Evolutionary conservation across 1,140 invertebrate species (phyloP).

Genomic region (Notospermus geniculatus): DNA sequence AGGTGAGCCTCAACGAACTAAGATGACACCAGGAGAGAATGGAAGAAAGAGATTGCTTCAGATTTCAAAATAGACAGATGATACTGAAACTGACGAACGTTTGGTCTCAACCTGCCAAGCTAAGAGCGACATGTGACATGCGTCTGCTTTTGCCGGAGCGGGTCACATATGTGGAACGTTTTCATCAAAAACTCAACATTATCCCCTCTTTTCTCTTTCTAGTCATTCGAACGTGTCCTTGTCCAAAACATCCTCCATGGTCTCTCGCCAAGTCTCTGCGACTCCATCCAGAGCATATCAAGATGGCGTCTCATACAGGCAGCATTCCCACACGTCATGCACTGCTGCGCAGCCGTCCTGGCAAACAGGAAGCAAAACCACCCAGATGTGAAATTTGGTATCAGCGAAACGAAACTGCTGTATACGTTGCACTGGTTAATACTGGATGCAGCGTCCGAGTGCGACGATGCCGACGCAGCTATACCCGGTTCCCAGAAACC

Average conservation of each 20-base stretch:
- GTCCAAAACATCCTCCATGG: constrained; percentile 98
- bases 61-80: no score
- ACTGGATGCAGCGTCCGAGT: constrained; percentile 95
- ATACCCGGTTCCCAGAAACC: neutral
- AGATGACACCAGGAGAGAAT: no score
- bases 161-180: no score
- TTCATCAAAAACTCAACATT: no score
- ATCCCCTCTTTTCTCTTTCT: constrained; percentile 20
- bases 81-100: no score
- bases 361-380: constrained; percentile 48
- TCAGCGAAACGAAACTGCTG: constrained; percentile 91
- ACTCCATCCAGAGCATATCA: constrained; percentile 80
- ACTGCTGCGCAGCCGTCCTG: constrained; percentile 69
- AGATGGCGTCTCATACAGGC: constrained; percentile 55
- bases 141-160: no score
- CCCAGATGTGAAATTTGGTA: constrained; percentile 64
- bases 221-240: constrained; percentile 89
- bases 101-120: no score
- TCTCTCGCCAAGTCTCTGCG: constrained; percentile 84
- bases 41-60: no score
- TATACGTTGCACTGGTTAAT: constrained; percentile 99
- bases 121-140: no score
- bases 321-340: constrained; percentile 74
- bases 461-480: constrained; percentile 67
- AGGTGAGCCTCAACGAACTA: no score